These are phyloP conservation scores for Lasioglossum marginatum DNA, from an alignment of 2,888 invertebrate species.

Conservation along the genomic window DNA sequence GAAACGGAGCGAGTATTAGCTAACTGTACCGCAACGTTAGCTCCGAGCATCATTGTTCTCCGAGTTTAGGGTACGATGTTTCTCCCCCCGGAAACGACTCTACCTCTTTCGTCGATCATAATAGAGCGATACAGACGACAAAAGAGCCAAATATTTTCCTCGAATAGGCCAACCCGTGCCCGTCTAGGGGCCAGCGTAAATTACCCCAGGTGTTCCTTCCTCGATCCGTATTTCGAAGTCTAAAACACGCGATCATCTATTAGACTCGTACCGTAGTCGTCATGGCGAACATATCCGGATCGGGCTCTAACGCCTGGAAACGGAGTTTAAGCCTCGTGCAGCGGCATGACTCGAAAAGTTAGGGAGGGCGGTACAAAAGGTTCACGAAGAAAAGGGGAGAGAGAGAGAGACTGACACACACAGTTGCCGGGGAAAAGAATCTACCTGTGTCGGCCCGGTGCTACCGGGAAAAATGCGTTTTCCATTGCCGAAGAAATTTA, in stretches of 20 bases:
- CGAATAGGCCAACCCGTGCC: conserved; percentile 40
- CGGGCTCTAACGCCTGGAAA: conserved; percentile 62
- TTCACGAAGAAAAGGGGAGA: background rate
- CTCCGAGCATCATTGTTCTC: background rate
- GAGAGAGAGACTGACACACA: conserved; percentile 11
- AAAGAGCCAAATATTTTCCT: conserved; percentile 49
- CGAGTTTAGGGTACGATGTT: background rate
- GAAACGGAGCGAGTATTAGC: too few relatives aligned
- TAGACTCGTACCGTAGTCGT: conserved; percentile 35
- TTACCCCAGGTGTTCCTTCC: conserved; percentile 47
- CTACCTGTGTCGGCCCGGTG: conserved; percentile 71
- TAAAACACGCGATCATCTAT: conserved; percentile 38
- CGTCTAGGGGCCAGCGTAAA: conserved; percentile 28
- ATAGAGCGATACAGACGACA: conserved; percentile 12
- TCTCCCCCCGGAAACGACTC: conserved; percentile 4
- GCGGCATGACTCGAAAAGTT: conserved; percentile 59
- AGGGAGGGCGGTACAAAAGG: conserved; percentile 50
- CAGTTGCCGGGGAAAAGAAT: conserved; percentile 37
- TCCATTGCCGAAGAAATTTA: conserved; percentile 81
- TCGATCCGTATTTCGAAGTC: conserved; percentile 23
- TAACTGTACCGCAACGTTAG: background rate
- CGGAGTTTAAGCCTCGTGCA: conserved; percentile 67
- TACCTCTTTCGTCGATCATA: background rate
- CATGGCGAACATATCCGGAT: conserved; percentile 38
- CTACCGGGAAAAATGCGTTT: conserved; percentile 80